These are phyloP conservation scores for Endotricha flammealis DNA, from an alignment of 2,888 invertebrate species.

Conservation along the genomic window DNA sequence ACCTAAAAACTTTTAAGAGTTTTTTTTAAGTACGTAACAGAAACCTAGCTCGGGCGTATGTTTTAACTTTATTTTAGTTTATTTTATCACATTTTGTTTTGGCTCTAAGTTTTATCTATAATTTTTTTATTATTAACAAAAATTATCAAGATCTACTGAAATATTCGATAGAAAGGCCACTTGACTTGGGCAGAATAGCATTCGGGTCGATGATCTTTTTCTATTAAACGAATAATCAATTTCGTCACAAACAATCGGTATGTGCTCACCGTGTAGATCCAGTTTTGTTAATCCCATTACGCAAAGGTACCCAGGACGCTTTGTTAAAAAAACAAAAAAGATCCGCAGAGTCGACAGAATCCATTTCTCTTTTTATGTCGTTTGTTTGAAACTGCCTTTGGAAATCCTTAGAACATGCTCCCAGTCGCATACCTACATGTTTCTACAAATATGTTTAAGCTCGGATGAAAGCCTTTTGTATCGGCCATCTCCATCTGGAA, in stretches of 20 bases:
- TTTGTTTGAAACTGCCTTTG: neutral
- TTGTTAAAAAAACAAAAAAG: constrained; percentile 1
- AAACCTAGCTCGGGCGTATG: no score
- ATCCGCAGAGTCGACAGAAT: neutral
- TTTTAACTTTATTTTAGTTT: no score
- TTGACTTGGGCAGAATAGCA: no score
- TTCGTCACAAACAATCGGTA: constrained; percentile 85
- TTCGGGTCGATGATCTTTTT: no score
- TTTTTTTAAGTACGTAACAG: no score
- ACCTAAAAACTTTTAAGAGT: no score
- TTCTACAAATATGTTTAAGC: neutral
- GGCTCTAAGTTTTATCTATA: no score
- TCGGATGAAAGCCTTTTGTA: neutral
- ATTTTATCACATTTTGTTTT: no score
- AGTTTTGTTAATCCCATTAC: constrained; percentile 1
- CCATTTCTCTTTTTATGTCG: neutral
- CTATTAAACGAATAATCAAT: no score
- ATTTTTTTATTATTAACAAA: no score
- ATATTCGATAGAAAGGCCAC: no score
- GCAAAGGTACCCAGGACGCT: neutral
- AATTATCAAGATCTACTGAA: no score
- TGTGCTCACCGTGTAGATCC: constrained; percentile 11
- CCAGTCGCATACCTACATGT: neutral
- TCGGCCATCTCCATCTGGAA: neutral
- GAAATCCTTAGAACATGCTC: neutral